Evolutionary conservation across 2,888 invertebrate genomes (phyloP), one percentile per base, ranked within the genome.

Genomic region (Rotaria macrura): DNA sequence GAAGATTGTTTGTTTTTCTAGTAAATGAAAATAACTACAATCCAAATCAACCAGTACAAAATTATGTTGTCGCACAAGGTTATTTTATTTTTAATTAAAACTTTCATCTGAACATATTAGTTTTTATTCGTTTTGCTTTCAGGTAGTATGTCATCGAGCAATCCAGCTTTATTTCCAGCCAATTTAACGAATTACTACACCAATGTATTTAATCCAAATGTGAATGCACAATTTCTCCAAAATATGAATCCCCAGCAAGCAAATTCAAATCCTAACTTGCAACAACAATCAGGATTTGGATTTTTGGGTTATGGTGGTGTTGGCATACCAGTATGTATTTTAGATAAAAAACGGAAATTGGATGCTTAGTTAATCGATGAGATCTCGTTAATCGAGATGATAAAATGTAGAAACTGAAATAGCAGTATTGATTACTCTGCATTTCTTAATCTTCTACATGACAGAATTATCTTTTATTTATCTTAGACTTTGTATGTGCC

Each of bases 61-160:
- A 3, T 4, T 79, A 79, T 79, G 79, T 79, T 79, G 79, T 79
- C n/a, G 79, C 79, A n/a, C 79, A 79, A 79, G 79, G 79, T 79
- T 34, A 2, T 4, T 65, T 20, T 4, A 65, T 38, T 29, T 65
- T 23, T 9, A 25, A 54, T 54, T 9, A 6, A 25, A 54, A 54
- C n/a, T n/a, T n/a, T n/a, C n/a, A n/a, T n/a, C n/a, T n/a, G n/a
- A n/a, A n/a, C n/a, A n/a, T n/a, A n/a, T n/a, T n/a, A n/a, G n/a
- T 25, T 5, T 54, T 54, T 25, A 9, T 54, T 54, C 1, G 25
- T 54, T 54, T 25, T 25, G 12, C 25, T 65, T 38, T 34, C 6
- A 65, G 65, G 65, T 20, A 43, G 43, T 40, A 14, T 12, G n/a
- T 25, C 79, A 79, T 79, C 79, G 40, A n/a, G 43, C 10, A 79